phyloP scores from a whole-genome alignment of 2,888 invertebrate genomes.

The Drosophila leonis region DNA sequence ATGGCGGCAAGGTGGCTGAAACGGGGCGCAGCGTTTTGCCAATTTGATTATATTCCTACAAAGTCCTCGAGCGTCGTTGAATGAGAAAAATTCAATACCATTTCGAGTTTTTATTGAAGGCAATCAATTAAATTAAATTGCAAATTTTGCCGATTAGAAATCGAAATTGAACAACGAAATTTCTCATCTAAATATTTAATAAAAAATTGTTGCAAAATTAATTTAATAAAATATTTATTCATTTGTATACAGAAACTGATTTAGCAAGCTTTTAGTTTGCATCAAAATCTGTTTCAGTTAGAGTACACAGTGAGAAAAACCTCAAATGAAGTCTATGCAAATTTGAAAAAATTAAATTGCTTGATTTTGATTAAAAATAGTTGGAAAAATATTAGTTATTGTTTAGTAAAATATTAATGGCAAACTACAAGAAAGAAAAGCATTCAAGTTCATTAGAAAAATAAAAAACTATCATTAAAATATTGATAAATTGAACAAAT shows the following conservation, averaged over 20 bases:
- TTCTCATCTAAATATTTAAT: neutral
- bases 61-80: neutral
- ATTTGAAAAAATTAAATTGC: no score
- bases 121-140: conserved; percentile 7
- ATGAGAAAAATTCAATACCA: neutral
- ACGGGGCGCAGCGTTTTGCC: neutral
- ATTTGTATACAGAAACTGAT: neutral
- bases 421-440: no score
- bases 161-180: neutral
- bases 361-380: neutral
- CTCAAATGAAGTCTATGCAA: no score
- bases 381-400: no score
- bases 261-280: no score
- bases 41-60: conserved; percentile 26
- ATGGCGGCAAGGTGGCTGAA: neutral
- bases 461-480: no score
- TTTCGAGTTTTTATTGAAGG: conserved; percentile 1
- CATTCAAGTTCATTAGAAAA: no score
- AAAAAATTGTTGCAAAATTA: neutral
- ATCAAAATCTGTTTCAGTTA: no score
- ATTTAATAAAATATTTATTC: neutral
- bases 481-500: no score
- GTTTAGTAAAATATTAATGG: no score
- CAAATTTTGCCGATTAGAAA: neutral
- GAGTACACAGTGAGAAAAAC: no score